Conservation (phyloP, 2,888 invertebrate species). For the Busseola fusca region DNA sequence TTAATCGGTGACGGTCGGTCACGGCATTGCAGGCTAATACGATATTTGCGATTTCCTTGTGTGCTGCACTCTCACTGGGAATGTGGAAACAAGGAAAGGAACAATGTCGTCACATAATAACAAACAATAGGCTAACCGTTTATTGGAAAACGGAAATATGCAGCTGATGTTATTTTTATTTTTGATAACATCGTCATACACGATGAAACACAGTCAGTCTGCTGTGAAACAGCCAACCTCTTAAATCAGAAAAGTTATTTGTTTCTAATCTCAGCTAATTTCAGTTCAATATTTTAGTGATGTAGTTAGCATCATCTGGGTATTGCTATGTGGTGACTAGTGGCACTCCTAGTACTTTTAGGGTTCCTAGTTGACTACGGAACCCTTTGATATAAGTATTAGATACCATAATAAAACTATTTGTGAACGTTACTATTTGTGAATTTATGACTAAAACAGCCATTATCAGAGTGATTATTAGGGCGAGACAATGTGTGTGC, state of each 20-base stretch:
- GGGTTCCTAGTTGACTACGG: no score
- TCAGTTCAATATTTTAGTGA: conserved; percentile 32
- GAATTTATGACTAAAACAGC: conserved; percentile 12
- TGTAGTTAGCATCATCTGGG: conserved; percentile 47
- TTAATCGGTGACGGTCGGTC: conserved; percentile 53
- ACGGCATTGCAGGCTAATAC: conserved; percentile 60
- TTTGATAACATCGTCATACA: neutral
- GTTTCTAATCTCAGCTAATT: no score
- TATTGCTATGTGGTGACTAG: no score
- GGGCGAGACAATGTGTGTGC: conserved; percentile 48
- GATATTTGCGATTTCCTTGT: conserved; percentile 62
- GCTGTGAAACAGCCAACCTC: neutral
- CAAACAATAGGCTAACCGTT: conserved; percentile 17
- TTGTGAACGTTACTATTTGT: neutral
- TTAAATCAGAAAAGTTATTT: neutral
- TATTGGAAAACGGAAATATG: conserved; percentile 41
- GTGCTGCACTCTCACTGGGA: conserved; percentile 57
- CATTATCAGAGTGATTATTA: conserved; percentile 46
- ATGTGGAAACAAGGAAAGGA: conserved; percentile 59
- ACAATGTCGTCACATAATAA: conserved; percentile 53
- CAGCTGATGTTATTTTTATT: conserved; percentile 13
- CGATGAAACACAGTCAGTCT: neutral
- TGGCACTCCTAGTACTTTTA: no score
- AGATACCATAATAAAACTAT: neutral
- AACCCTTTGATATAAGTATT: no score